Percentiles rank a stretch among this genome's conserved stretches.
Conservation (phyloP, 2,797 vertebrate species). For the Cottoperca gobio region DNA sequence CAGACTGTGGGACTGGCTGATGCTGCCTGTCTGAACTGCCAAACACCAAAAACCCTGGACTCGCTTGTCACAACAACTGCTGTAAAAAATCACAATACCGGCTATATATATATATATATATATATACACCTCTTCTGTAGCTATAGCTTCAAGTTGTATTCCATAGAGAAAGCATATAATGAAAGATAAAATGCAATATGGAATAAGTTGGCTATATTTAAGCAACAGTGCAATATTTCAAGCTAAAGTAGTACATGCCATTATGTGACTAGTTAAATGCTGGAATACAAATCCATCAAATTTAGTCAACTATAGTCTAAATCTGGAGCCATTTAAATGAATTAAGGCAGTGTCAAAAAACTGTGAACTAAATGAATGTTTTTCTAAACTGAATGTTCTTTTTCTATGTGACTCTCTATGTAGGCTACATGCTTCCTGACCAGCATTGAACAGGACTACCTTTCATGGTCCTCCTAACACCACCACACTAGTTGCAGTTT, state of each 20-base stretch:
- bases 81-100: constrained; percentile 8
- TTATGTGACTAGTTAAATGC: constrained; percentile 20
- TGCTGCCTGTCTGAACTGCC: constrained; percentile 43
- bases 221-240: background rate
- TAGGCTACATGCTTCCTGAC: constrained; percentile 20
- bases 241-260: background rate
- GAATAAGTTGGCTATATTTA: constrained; percentile 34
- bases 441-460: constrained; percentile 36
- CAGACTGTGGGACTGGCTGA: constrained; percentile 48
- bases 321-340: constrained; percentile 51
- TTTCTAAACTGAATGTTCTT: background rate
- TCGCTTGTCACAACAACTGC: constrained; percentile 29
- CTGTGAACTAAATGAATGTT: background rate
- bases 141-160: constrained; percentile 18
- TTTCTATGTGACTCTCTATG: background rate
- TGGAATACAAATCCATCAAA: constrained; percentile 49
- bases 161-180: background rate
- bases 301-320: constrained; percentile 44
- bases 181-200: constrained; percentile 36
- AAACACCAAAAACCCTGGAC: constrained; percentile 33
- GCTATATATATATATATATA: constrained; percentile 1
- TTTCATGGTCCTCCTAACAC: constrained; percentile 36
- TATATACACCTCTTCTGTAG: background rate
- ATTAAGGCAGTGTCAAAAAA: constrained; percentile 33
- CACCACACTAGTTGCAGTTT: constrained; percentile 23